Conservation (phyloP, 2,797 vertebrate species). For the Myotis findleyi region DNA sequence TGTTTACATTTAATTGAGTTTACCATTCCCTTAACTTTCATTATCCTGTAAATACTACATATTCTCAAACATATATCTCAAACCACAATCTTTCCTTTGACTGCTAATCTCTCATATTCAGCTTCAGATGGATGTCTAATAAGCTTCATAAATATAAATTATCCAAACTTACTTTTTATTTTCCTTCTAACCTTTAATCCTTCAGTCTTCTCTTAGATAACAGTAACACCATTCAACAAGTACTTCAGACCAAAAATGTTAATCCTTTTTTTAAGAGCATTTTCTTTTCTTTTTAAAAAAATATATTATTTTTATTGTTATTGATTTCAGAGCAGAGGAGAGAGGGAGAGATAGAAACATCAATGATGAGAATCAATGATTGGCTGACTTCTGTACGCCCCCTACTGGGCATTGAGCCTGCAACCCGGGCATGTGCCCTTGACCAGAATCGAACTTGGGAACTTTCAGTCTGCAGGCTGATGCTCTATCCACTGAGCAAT, state of each 20-base stretch:
- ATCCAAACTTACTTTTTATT: neutral
- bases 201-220: neutral
- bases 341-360: too few species aligned
- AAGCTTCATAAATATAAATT: neutral
- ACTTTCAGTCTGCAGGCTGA: too few species aligned
- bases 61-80: neutral
- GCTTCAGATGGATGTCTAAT: neutral
- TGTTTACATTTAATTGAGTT: neutral
- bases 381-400: too few species aligned
- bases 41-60: neutral
- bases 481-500: neutral
- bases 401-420: too few species aligned
- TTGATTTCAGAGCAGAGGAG: neutral
- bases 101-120: neutral
- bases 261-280: neutral
- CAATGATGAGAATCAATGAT: too few species aligned
- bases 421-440: too few species aligned
- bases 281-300: too few species aligned
- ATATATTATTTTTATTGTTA: too few species aligned
- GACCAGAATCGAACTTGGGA: too few species aligned
- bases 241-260: constrained; percentile 3
- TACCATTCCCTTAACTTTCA: neutral
- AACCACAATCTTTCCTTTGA: neutral
- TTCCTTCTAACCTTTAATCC: neutral
- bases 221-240: neutral